A percentile compares a stretch with the other conserved stretches of the same genome.
These are phyloP conservation scores for Periparus ater DNA, from an alignment of 2,797 vertebrate genomes.

Conservation along the genomic window DNA sequence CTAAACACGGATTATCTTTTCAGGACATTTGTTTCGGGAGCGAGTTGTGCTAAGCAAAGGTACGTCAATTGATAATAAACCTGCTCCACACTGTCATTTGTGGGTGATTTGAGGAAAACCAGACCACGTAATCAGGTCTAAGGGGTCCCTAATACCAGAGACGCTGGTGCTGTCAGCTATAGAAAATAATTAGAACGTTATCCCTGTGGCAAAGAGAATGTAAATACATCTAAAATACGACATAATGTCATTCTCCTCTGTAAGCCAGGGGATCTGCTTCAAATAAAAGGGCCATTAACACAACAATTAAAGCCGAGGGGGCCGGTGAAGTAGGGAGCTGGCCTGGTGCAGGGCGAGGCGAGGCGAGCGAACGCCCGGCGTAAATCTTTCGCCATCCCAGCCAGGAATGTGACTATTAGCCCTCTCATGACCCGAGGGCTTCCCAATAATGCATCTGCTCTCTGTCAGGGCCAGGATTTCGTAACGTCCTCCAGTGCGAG, in stretches of 20 bases:
- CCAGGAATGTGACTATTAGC: slow-evolving; percentile 79
- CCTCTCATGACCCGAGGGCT: slow-evolving; percentile 74
- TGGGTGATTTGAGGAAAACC: slow-evolving; percentile 75
- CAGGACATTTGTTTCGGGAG: slow-evolving; percentile 71
- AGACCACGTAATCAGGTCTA: slow-evolving; percentile 77
- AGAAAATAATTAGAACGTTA: slow-evolving; percentile 81
- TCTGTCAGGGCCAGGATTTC: slow-evolving; percentile 74
- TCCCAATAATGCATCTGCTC: slow-evolving; percentile 76
- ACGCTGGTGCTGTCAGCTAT: slow-evolving; percentile 77
- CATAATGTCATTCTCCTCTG: slow-evolving; percentile 81
- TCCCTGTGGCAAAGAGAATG: slow-evolving; percentile 80
- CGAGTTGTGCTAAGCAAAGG: slow-evolving; percentile 65
- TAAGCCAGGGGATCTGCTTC: slow-evolving; percentile 79
- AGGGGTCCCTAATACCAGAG: slow-evolving; percentile 77
- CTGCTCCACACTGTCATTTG: slow-evolving; percentile 71
- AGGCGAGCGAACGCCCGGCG: slow-evolving; percentile 58
- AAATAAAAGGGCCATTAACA: slow-evolving; percentile 81
- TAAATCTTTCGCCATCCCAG: slow-evolving; percentile 78
- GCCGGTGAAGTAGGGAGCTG: slow-evolving; percentile 72
- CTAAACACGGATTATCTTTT: slow-evolving; percentile 65
- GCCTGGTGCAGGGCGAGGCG: slow-evolving; percentile 72
- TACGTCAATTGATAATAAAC: slow-evolving; percentile 73
- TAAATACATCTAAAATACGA: slow-evolving; percentile 82
- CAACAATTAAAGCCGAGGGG: slow-evolving; percentile 79
- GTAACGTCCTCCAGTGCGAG: slow-evolving; percentile 40